A percentile compares a stretch with the other conserved stretches of the same genome.
Evolutionary conservation across 2,113 vertebrate genomes (phyloP).

Genomic region (Calidris pugnax): DNA sequence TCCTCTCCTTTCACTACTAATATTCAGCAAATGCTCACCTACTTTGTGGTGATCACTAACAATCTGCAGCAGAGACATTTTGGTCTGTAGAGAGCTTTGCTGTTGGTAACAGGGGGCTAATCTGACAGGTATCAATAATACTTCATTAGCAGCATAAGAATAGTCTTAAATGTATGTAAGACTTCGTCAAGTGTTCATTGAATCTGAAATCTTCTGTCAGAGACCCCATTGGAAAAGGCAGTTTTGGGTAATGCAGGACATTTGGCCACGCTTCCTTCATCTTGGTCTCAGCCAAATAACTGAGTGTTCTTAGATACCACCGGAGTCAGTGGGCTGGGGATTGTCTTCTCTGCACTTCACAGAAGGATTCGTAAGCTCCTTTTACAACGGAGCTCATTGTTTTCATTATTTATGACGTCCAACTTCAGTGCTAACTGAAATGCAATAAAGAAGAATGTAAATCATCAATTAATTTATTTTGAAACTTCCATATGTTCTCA

Average conservation of each 20-base stretch:
- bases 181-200: not conserved
- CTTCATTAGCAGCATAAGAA: constrained; percentile 1
- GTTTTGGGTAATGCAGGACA: constrained; percentile 21
- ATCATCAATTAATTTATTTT: not conserved
- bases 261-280: not conserved
- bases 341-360: not conserved
- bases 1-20: not conserved
- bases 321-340: not conserved
- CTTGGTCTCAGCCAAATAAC: not conserved
- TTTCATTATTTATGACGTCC: not conserved
- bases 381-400: not conserved
- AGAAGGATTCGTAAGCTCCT: not conserved
- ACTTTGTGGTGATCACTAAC: not conserved
- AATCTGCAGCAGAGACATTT: not conserved
- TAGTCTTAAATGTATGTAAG: not conserved
- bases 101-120: not conserved
- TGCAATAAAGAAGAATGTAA: not conserved
- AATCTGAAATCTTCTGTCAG: not conserved
- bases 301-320: not conserved
- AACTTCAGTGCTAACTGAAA: not conserved
- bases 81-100: not conserved
- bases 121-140: constrained; percentile 4
- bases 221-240: not conserved
- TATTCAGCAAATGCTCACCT: not conserved
- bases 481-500: not conserved